Evolutionary conservation across 2,113 vertebrate genomes (phyloP).

Genomic region (Sclerurus mexicanus): DNA sequence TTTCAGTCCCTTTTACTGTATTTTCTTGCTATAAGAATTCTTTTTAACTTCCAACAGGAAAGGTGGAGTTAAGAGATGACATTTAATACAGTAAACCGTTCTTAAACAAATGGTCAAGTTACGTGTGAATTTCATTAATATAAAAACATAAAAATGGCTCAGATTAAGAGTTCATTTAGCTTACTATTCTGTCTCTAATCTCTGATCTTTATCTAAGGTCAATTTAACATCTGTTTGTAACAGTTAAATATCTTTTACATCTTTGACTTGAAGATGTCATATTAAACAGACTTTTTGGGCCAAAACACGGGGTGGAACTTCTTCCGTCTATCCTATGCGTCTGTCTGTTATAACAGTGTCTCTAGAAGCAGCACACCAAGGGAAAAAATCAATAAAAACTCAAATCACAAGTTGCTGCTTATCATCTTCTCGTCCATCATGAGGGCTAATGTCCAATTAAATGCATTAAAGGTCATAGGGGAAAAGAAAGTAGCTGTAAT

Average conservation of each 20-base stretch:
- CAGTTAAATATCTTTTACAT: not conserved
- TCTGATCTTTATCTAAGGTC: not conserved
- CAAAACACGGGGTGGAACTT: not conserved
- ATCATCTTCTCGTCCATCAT: not conserved
- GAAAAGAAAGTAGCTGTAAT: not conserved
- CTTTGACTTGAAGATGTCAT: not conserved
- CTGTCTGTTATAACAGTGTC: not conserved
- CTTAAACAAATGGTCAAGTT: not conserved
- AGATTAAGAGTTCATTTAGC: not conserved
- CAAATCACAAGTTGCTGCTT: constrained; percentile 35
- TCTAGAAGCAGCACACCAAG: constrained; percentile 15
- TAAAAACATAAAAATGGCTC: not conserved
- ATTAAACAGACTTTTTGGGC: not conserved
- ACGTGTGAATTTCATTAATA: not conserved
- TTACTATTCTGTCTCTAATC: not conserved
- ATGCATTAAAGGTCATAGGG: not conserved
- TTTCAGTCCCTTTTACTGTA: not conserved
- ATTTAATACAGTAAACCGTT: not conserved
- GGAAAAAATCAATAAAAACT: constrained; percentile 21
- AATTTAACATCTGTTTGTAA: not conserved
- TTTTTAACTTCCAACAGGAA: not conserved
- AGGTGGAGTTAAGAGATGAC: not conserved
- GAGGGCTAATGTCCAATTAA: constrained; percentile 39
- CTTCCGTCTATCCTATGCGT: not conserved
- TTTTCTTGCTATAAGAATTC: not conserved